Conservation (phyloP, 1,140 invertebrate genomes). For the Lordiphosa mommai region DNA sequence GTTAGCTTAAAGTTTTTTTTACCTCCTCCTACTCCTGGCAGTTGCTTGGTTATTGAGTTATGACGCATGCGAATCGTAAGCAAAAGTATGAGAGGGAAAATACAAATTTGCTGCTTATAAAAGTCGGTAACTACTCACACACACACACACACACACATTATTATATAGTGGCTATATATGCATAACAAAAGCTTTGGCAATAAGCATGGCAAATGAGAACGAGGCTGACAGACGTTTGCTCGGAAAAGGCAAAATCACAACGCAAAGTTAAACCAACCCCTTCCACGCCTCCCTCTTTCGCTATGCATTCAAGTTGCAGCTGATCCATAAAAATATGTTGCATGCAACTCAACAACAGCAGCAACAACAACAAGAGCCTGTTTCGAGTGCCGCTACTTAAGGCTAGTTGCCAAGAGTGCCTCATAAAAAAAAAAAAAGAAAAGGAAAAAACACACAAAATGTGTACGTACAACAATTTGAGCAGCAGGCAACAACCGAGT, state of each 20-base stretch:
- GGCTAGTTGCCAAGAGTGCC: constrained; percentile 41
- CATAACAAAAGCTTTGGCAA: constrained; percentile 70
- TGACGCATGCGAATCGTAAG: constrained; percentile 70
- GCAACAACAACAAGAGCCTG: constrained; percentile 29
- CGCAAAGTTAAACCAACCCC: constrained; percentile 42
- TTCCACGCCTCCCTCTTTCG: constrained; percentile 5
- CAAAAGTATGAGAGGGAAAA: constrained; percentile 50
- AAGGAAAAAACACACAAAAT: constrained; percentile 33
- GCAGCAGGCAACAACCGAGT: constrained; percentile 10
- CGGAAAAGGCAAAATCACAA: constrained; percentile 57
- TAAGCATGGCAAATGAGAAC: constrained; percentile 39
- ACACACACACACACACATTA: constrained; percentile 19
- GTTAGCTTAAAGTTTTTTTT: constrained; percentile 61
- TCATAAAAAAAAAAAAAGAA: constrained; percentile 28
- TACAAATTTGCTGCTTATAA: constrained; percentile 77
- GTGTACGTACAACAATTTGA: constrained; percentile 36
- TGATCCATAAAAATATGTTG: constrained; percentile 78
- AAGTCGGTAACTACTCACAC: constrained; percentile 54
- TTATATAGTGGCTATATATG: constrained; percentile 37
- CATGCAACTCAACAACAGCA: constrained; percentile 39
- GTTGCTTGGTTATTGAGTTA: constrained; percentile 71
- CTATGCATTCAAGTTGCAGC: constrained; percentile 70
- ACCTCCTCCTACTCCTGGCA: constrained; percentile 11
- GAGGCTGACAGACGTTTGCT: constrained; percentile 26
- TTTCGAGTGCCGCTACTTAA: constrained; percentile 59